phyloP scores from a whole-genome alignment of 2,888 invertebrate genomes.

The Zygogramma bicolorata region DNA sequence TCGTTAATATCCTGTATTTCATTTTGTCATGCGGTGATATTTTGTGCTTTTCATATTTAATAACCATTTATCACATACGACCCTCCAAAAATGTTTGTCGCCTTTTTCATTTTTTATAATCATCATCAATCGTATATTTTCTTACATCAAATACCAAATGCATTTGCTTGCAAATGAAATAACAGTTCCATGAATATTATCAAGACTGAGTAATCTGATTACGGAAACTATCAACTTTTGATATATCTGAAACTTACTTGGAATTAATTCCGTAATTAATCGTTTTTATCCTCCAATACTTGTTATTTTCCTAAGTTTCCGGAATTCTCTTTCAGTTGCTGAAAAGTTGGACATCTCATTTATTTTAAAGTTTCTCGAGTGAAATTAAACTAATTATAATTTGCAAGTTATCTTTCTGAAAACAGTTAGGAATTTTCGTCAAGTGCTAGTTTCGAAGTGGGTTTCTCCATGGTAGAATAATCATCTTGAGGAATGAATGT shows the following conservation, averaged over 20 bases:
- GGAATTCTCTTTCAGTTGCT: constrained; percentile 47
- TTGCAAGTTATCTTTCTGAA: constrained; percentile 52
- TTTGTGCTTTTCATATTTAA: too few species aligned
- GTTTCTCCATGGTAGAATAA: background rate
- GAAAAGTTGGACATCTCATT: constrained; percentile 62
- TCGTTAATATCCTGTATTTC: too few species aligned
- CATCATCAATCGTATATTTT: too few species aligned
- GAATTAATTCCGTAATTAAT: constrained; percentile 64
- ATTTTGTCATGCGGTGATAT: too few species aligned
- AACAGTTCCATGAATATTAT: constrained; percentile 64
- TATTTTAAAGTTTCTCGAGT: constrained; percentile 60
- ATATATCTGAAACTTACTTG: constrained; percentile 60
- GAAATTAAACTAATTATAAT: constrained; percentile 62
- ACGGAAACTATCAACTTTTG: constrained; percentile 63
- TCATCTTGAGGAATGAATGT: background rate
- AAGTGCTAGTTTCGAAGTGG: constrained; percentile 14
- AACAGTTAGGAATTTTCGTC: constrained; percentile 35
- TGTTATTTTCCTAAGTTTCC: constrained; percentile 55
- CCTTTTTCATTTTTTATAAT: too few species aligned
- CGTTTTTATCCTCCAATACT: constrained; percentile 60
- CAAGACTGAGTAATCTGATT: constrained; percentile 63
- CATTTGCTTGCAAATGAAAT: too few species aligned
- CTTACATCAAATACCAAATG: too few species aligned
- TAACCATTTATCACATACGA: too few species aligned
- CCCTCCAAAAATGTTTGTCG: too few species aligned